Conservation (phyloP, 2,888 invertebrate genomes). For the Escarpia spicata region DNA sequence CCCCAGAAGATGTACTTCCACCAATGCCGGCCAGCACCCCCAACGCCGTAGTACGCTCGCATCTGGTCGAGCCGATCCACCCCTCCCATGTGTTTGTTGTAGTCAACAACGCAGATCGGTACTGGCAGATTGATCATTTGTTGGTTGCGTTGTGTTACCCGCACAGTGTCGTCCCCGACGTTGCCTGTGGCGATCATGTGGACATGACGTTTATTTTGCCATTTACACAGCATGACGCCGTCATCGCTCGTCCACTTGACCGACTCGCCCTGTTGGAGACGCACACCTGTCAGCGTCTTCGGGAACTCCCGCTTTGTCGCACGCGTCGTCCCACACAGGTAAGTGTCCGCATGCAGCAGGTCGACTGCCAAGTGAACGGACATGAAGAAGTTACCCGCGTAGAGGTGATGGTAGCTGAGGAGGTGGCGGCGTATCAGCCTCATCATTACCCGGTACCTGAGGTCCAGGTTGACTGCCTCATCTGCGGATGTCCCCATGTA, state of each 20-base stretch:
- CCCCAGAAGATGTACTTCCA: too few species aligned
- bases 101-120: neutral
- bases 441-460: too few species aligned
- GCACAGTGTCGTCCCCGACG: neutral
- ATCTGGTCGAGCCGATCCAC: neutral
- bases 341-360: neutral
- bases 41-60: too few species aligned
- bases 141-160: neutral
- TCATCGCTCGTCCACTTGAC: neutral
- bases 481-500: too few species aligned
- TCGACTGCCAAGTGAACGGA: neutral
- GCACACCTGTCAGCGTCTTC: neutral
- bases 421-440: too few species aligned
- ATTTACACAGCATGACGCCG: neutral
- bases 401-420: too few species aligned
- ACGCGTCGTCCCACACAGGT: neutral
- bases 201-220: neutral
- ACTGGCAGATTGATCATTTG: neutral
- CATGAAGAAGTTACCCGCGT: neutral
- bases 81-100: neutral
- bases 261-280: neutral
- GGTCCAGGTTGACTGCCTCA: too few species aligned
- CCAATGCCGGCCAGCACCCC: too few species aligned
- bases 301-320: neutral
- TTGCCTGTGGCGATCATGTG: neutral